Percentiles rank a stretch among this genome's conserved stretches.
Conservation (phyloP, 2,113 vertebrate species). For the Equus przewalskii region DNA sequence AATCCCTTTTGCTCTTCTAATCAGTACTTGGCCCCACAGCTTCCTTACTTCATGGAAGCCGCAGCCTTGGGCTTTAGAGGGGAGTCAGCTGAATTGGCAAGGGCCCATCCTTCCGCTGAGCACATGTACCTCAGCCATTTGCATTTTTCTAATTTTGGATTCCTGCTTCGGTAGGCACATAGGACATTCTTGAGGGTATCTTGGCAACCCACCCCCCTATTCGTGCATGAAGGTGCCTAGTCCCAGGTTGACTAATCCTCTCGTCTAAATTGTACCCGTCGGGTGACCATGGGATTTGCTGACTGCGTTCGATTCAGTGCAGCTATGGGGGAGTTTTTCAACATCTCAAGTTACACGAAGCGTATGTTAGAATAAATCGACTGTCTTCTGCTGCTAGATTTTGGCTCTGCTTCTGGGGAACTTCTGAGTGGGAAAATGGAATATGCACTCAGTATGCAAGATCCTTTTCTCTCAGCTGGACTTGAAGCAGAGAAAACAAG, state of each 20-base stretch:
- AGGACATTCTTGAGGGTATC: slow-evolving; percentile 68
- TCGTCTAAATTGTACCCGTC: slow-evolving; percentile 69
- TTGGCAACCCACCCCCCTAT: slow-evolving; percentile 73
- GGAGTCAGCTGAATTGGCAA: slow-evolving; percentile 70
- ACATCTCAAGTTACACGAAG: slow-evolving; percentile 70
- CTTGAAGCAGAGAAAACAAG: slow-evolving; percentile 58
- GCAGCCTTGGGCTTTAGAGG: slow-evolving; percentile 30
- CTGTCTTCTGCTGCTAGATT: slow-evolving; percentile 60
- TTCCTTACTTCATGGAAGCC: slow-evolving; percentile 28
- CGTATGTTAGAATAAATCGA: slow-evolving; percentile 73
- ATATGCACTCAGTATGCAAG: slow-evolving; percentile 46
- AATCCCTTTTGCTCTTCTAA: slow-evolving; percentile 13
- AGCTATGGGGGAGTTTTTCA: slow-evolving; percentile 46
- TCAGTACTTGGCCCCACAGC: not conserved
- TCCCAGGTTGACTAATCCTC: slow-evolving; percentile 74
- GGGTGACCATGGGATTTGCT: slow-evolving; percentile 70
- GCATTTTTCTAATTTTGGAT: slow-evolving; percentile 84
- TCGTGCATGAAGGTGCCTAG: slow-evolving; percentile 69
- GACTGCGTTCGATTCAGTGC: slow-evolving; percentile 48
- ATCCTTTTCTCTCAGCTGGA: slow-evolving; percentile 61
- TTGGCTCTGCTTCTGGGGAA: slow-evolving; percentile 73
- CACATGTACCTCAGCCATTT: slow-evolving; percentile 65
- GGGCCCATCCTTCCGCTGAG: not conserved
- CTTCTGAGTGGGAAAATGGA: slow-evolving; percentile 62
- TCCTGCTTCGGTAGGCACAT: slow-evolving; percentile 75